Base-by-base conservation (phyloP, 2,113 vertebrate species). In the Fukomys damarensis region DNA sequence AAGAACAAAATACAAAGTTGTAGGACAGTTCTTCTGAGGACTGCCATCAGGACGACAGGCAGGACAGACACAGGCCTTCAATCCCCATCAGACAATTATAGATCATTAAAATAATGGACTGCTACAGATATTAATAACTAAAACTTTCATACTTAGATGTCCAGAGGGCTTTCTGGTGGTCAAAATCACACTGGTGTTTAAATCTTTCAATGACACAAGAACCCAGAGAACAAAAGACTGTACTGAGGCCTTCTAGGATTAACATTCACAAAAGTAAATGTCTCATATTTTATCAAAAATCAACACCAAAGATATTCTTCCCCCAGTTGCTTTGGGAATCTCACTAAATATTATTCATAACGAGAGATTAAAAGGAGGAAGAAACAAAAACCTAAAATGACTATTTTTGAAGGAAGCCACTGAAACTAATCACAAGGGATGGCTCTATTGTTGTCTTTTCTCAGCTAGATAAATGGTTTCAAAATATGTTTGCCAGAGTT, bases 71-170 rank as follows among this genome's bases (percentile, higher is more conserved):
- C 96, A 96, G 97, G 95, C 70, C 89, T 98, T 8, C 86, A 97
- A 91, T 96, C 93, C 87, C 89, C 61, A 95, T 61, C 90, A 95
- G 93, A 96, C 97, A 89, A 97, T 59, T 97, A 94, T 79, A 76
- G 85, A 88, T 98, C 98, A 99, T 98, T 98, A 99, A 98, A 98
- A 96, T 93, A 97, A 96, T 83, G 88, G 24, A 92, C 32, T 89
- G 81, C 54, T 90, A 65, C 54, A 96, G 72, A 76, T 80, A 96
- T 24, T 93, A 89, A 86, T 63, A 96, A 94, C 77, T 68, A 91
- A 91, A 94, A 98, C 77, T 97, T 30, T 96, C 4, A 93, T 26
- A 81, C 43, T 91, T 91, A 85, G 74, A 70, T 95, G 74, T 66
- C 96, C 65, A 96, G 63, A 72, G 82, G 49, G 86, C 58, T 84